Conservation (phyloP, 2,797 vertebrate species). For the Loriculus beryllinus region DNA sequence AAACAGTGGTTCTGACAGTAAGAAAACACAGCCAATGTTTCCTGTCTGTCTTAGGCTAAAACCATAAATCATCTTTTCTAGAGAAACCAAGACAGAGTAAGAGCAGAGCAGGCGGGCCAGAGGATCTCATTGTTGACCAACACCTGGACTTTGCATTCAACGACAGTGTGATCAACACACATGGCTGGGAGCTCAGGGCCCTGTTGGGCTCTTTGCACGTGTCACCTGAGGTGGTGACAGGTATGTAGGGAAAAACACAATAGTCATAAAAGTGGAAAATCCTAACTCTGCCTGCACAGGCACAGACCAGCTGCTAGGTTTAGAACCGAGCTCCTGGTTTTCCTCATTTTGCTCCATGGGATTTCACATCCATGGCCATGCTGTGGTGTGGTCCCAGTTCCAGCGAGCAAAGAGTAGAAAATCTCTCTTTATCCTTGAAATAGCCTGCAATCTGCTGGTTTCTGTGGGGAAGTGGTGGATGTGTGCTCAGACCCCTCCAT, state of each 20-base stretch:
- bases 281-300: not conserved
- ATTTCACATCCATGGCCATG: not conserved
- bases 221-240: not conserved
- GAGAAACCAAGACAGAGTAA: not conserved
- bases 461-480: not conserved
- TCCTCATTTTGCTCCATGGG: not conserved
- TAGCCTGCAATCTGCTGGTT: not conserved
- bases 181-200: not conserved
- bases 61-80: not conserved
- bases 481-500: not conserved
- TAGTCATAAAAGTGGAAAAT: not conserved
- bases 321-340: not conserved
- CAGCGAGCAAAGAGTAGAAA: not conserved
- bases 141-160: not conserved
- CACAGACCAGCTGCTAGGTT: not conserved
- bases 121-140: not conserved
- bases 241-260: not conserved
- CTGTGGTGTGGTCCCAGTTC: not conserved
- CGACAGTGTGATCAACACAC: accelerated
- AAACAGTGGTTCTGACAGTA: not conserved
- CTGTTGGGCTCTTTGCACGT: not conserved
- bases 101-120: not conserved
- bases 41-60: not conserved
- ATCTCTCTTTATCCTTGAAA: not conserved
- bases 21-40: not conserved